Conservation (phyloP, 2,888 invertebrate genomes). For the Tiliacea citrago region DNA sequence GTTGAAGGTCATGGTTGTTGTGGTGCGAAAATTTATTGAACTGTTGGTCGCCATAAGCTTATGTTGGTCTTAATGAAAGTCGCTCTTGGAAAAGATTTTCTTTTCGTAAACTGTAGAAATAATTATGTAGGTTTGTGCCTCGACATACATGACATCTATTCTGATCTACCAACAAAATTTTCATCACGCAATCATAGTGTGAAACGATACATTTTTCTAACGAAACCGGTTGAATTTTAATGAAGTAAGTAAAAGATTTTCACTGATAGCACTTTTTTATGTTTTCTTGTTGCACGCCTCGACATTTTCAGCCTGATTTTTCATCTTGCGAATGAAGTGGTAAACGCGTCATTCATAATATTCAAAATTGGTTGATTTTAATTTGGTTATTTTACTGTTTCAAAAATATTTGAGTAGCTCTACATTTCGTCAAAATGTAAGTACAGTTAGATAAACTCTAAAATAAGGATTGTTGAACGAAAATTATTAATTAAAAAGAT, state of each 20-base stretch:
- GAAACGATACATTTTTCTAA: constrained; percentile 42
- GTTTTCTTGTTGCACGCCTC: constrained; percentile 20
- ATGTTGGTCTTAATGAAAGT: not conserved
- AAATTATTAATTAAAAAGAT: not conserved
- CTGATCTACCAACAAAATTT: constrained; percentile 29
- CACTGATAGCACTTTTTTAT: constrained; percentile 25
- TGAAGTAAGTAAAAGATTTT: constrained; percentile 51
- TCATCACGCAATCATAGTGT: constrained; percentile 58
- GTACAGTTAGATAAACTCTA: not conserved
- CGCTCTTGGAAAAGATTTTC: not conserved
- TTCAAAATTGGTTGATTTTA: not conserved
- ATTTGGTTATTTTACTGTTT: not conserved
- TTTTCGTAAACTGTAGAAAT: not conserved
- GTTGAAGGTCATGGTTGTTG: constrained; percentile 59
- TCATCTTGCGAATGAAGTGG: constrained; percentile 39
- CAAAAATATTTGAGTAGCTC: not conserved
- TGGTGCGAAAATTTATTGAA: constrained; percentile 41
- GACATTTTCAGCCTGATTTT: constrained; percentile 32
- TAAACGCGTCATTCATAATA: constrained; percentile 7
- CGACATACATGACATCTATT: not conserved
- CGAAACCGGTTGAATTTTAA: constrained; percentile 54
- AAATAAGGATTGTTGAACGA: not conserved
- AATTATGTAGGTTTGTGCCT: not conserved
- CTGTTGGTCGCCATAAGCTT: constrained; percentile 22
- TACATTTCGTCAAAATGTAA: not conserved